These are phyloP conservation scores for Beris morrisii DNA, from an alignment of 2,888 invertebrate species.

Conservation along the genomic window DNA sequence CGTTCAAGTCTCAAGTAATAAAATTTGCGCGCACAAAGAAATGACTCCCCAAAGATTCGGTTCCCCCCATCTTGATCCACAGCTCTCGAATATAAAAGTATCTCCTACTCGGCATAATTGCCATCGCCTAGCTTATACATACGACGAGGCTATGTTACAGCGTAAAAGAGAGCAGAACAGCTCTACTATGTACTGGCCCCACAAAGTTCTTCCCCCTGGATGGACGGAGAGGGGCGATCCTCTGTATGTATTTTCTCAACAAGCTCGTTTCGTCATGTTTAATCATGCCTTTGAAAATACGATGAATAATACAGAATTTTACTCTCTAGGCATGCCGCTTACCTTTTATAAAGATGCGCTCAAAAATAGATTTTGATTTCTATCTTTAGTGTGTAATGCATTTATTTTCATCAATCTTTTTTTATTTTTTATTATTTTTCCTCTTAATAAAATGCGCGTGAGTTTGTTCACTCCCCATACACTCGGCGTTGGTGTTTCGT, in stretches of 20 bases:
- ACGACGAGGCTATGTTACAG: no score
- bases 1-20: constrained; percentile 5
- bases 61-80: constrained; percentile 4
- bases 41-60: constrained; percentile 22
- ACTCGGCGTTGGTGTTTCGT: no score
- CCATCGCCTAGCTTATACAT: neutral
- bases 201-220: no score
- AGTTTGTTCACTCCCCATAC: no score
- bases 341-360: constrained; percentile 2
- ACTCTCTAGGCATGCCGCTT: constrained; percentile 4
- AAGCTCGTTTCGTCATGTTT: constrained; percentile 33
- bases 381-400: constrained; percentile 2
- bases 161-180: no score
- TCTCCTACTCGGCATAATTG: neutral
- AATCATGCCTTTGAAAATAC: constrained; percentile 24
- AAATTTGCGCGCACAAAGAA: constrained; percentile 32
- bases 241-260: constrained; percentile 3
- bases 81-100: constrained; percentile 1
- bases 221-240: neutral
- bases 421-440: no score
- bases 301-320: constrained; percentile 24
- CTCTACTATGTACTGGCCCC: no score
- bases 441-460: no score
- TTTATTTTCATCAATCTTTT: no score
- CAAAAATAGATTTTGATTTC: constrained; percentile 8